Evolutionary conservation across 2,888 invertebrate genomes (phyloP).

Genomic region (Listrodromus nycthemerus): DNA sequence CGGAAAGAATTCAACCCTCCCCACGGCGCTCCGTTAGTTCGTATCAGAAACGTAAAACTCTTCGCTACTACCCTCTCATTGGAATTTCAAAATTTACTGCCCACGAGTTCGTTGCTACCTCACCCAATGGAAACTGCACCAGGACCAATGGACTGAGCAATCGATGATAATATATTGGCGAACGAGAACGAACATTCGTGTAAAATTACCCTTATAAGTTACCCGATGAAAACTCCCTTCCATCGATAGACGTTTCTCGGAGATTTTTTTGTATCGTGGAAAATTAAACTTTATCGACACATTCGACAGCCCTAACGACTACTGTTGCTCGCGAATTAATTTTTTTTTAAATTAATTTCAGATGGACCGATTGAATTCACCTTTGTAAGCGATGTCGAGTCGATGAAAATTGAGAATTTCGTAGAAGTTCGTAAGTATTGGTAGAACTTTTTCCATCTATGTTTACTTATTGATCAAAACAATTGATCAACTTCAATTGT

Average conservation of each 20-base stretch:
- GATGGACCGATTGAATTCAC: too few relatives aligned
- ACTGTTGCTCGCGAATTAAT: too few relatives aligned
- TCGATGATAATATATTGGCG: constrained; percentile 11
- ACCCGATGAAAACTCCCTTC: not conserved
- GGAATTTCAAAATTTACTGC: constrained; percentile 70
- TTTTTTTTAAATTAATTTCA: too few relatives aligned
- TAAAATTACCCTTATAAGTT: not conserved
- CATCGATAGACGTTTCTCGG: constrained; percentile 1
- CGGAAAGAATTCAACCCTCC: constrained; percentile 57
- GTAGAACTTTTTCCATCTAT: too few relatives aligned
- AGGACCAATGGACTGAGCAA: constrained; percentile 10
- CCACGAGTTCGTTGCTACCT: not conserved
- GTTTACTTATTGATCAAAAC: too few relatives aligned
- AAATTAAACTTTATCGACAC: too few relatives aligned
- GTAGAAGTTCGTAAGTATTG: too few relatives aligned
- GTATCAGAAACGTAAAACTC: constrained; percentile 32
- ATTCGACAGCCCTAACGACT: too few relatives aligned
- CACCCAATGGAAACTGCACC: not conserved
- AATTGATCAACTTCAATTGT: too few relatives aligned
- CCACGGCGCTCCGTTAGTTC: constrained; percentile 49
- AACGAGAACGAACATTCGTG: constrained; percentile 1
- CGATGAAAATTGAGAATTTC: too few relatives aligned
- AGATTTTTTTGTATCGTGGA: too few relatives aligned
- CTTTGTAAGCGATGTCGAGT: too few relatives aligned
- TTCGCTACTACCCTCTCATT: constrained; percentile 61